Evolutionary conservation across 2,888 invertebrate genomes (phyloP), one percentile per base, ranked within the genome.

Genomic region (Adela reaumurella): DNA sequence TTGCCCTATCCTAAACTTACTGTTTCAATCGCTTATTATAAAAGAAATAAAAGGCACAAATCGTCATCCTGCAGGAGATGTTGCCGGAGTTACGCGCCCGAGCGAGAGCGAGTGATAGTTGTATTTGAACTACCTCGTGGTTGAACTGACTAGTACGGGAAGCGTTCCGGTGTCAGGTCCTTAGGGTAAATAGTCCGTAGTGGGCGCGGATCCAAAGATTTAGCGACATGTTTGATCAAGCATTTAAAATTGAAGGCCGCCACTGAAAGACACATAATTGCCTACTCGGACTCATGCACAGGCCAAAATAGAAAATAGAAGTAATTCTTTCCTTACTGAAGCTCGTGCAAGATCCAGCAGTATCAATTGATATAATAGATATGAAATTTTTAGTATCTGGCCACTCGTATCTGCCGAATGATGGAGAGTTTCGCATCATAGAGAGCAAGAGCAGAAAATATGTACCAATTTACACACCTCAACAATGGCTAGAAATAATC

Each of bases 251-350:
- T 24, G 24, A 24, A 24, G 8, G 24, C 24, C 24, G 19, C 49
- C 29, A 49, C 52, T 47, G 52, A 55, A 52, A 53, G 49, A 46
- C 57, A 61, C 54, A 55, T 59, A 46, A 59, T 59, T 52, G 52
- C 56, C 19, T 62, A 58, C 53, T 58, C 57, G 47, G 60, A 61
- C 55, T 54, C 54, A 19, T 61, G 59, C 51, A 54, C 61, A 50
- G 58, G 58, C 46, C 58, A 60, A 58, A 62, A 62, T 54, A 52
- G 57, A 49, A 60, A 61, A 57, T 59, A 52, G 57, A 59, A 54
- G 50, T 55, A 51, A 53, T 57, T 47, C 51, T 55, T 43, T 54
- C 53, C 49, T 56, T 52, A 52, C 51, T 57, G 54, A 54, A 56
- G 53, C 50, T 50, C 53, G 50, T 52, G 45, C 43, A 24, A 43